Evolutionary conservation across 2,888 invertebrate species (phyloP).

Genomic region (Plagodis pulveraria): DNA sequence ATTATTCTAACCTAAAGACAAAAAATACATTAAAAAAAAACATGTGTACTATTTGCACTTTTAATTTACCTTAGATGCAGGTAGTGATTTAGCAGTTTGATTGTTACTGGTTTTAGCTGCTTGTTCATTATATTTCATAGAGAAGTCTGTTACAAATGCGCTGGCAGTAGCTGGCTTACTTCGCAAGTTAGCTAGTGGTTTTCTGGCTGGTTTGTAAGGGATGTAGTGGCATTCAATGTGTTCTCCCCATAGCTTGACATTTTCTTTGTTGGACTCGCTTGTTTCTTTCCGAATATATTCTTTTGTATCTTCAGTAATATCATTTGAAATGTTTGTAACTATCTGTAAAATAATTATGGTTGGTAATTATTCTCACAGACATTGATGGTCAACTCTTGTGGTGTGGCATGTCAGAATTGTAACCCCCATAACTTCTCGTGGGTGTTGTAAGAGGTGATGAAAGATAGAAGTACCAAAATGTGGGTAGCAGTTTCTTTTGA

Average conservation of each 20-base stretch:
- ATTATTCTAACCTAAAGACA: too few relatives aligned
- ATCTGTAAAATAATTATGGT: constrained; percentile 57
- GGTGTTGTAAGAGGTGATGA: too few relatives aligned
- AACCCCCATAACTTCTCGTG: too few relatives aligned
- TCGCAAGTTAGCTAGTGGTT: constrained; percentile 67
- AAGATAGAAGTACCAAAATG: too few relatives aligned
- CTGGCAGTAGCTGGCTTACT: constrained; percentile 66
- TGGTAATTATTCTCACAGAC: neutral
- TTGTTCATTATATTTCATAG: constrained; percentile 73
- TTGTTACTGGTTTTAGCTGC: constrained; percentile 7
- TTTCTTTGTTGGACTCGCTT: constrained; percentile 58
- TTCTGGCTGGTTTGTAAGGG: constrained; percentile 68
- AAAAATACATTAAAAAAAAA: too few relatives aligned
- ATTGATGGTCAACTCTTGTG: neutral
- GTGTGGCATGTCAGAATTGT: too few relatives aligned
- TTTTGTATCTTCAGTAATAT: constrained; percentile 77
- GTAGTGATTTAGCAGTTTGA: constrained; percentile 40
- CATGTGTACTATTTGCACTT: too few relatives aligned
- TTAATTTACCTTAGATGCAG: constrained; percentile 57
- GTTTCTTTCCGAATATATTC: constrained; percentile 69
- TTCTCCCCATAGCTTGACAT: constrained; percentile 75
- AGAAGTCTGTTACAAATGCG: constrained; percentile 75
- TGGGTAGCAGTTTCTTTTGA: too few relatives aligned
- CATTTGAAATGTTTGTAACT: constrained; percentile 73
- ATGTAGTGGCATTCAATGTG: constrained; percentile 71